Evolutionary conservation across 2,113 vertebrate species (phyloP).

Genomic region (Aix galericulata): DNA sequence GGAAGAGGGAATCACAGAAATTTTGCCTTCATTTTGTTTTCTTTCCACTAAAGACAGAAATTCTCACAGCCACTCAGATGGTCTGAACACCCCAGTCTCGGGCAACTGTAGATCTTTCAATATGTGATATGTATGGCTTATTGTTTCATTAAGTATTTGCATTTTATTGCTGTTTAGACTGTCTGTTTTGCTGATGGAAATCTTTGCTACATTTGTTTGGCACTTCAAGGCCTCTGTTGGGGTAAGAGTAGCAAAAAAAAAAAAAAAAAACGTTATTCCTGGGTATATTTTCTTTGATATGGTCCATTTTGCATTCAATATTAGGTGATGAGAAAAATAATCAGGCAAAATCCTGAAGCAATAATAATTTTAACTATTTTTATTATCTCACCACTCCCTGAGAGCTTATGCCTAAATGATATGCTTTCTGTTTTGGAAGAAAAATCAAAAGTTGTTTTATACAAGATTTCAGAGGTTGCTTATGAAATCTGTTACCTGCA

Average conservation of each 20-base stretch:
- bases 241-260: not conserved
- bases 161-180: slow-evolving; percentile 18
- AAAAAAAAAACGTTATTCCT: not conserved
- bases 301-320: not conserved
- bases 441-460: not conserved
- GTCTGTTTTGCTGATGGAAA: not conserved
- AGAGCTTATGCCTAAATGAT: not conserved
- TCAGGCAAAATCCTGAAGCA: not conserved
- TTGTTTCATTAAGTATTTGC: not conserved
- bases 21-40: not conserved
- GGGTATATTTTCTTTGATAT: not conserved
- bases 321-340: not conserved
- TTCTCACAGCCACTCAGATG: not conserved
- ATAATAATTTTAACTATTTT: not conserved
- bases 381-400: not conserved
- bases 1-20: not conserved
- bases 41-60: not conserved
- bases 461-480: not conserved
- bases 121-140: not conserved
- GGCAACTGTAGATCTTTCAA: not conserved
- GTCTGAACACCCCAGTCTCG: not conserved
- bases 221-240: not conserved
- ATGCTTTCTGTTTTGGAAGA: not conserved
- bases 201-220: not conserved
- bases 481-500: not conserved